Conservation (phyloP, 2,888 invertebrate genomes). For the Argyra leucocephala region DNA sequence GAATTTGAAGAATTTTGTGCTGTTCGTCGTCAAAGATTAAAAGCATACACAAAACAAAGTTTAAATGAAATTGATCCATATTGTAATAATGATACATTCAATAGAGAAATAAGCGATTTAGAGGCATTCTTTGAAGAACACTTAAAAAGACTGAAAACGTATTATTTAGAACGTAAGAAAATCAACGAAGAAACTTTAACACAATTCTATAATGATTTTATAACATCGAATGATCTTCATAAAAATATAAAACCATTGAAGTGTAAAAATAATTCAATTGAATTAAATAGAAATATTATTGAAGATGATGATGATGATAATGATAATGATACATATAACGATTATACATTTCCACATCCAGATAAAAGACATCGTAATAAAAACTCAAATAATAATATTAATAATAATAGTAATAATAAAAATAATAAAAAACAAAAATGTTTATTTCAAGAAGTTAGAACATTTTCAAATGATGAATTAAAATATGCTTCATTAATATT, state of each 20-base stretch:
- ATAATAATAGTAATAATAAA: conserved; percentile 16
- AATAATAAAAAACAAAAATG: conserved; percentile 25
- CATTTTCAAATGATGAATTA: conserved; percentile 23
- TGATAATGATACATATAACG: conserved; percentile 19
- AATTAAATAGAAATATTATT: background rate
- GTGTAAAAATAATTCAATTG: background rate
- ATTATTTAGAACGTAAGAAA: conserved; percentile 28
- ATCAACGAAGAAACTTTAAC: conserved; percentile 26
- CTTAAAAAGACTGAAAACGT: conserved; percentile 27
- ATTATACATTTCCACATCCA: conserved; percentile 28
- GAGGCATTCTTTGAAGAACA: conserved; percentile 30
- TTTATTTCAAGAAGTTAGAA: conserved; percentile 28
- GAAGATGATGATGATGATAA: conserved; percentile 13
- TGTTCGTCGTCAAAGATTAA: conserved; percentile 24
- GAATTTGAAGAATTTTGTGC: conserved; percentile 29
- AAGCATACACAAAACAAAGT: conserved; percentile 21
- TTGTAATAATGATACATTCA: conserved; percentile 24
- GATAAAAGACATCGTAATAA: conserved; percentile 24
- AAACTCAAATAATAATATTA: conserved; percentile 7
- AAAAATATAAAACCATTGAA: background rate
- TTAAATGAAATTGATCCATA: conserved; percentile 16
- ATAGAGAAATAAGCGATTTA: conserved; percentile 28
- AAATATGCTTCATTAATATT: conserved; percentile 23
- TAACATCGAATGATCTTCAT: background rate
- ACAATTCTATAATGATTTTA: conserved; percentile 25